Evolutionary conservation across 1,140 invertebrate genomes (phyloP), one percentile per base, ranked within the genome.

Genomic region (Drosophila setifemur): DNA sequence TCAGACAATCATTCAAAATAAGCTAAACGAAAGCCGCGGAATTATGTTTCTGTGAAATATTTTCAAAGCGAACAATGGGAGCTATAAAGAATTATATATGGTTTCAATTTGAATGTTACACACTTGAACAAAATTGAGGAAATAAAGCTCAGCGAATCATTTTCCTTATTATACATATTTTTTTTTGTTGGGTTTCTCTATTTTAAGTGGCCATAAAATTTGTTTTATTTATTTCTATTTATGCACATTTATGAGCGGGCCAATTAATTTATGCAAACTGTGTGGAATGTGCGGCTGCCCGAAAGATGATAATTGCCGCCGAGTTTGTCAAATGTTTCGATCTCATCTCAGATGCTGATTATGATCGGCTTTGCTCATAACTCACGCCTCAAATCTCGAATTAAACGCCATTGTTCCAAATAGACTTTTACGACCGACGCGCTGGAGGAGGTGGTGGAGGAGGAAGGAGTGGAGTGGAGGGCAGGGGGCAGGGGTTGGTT

Each of bases 361-460:
- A 72, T 74, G 63, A 71, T 39, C 50, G 58, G 50, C 54, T 67
- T 47, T 25, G 66, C 55, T 74, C 78, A 78, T 83, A 83, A 83
- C 76, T 78, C 79, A 85, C 54, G 77, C 54, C 43, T 28, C 26
- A 37, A 33, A 39, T 49, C 57, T 77, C 57, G 69, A 83, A 83
- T 83, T 83, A 85, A 83, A 85, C 49, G 69, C 73, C 79, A 83
- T 83, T 83, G 79, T 83, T 83, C 58, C 79, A 58, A 18, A 64
- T 55, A 35, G 52, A 83, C 52, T 64, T 61, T 63, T 64, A 69
- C 60, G 64, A 72, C n/a, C 40, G 23, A 18, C 6, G 21, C 25
- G 52, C 48, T 54, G 66, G 49, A 55, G 21, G 53, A 55, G 58
- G 60, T 9, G 21, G n/a, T 26, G n/a, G 8, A 28, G n/a, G n/a